A percentile compares a stretch with the other conserved stretches of the same genome.
Conservation (phyloP, 2,113 vertebrate species). For the Piprites chloris region DNA sequence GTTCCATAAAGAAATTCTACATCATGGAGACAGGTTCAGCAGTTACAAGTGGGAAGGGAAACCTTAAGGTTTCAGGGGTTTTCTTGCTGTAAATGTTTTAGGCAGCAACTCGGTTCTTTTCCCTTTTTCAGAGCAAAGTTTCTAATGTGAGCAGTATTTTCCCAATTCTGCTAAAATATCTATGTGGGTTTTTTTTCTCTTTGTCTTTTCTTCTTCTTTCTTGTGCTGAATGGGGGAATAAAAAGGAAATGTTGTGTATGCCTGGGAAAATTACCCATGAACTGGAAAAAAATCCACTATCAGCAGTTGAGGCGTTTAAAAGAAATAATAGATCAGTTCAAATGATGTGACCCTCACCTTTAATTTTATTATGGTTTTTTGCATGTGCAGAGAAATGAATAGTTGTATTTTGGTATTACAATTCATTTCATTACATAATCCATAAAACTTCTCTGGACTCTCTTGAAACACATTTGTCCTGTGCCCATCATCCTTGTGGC, state of each 20-base stretch:
- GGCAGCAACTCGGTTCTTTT: neutral
- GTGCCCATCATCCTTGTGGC: neutral
- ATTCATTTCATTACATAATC: neutral
- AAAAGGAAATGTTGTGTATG: neutral
- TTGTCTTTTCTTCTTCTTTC: neutral
- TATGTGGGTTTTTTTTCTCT: neutral
- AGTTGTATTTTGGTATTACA: neutral
- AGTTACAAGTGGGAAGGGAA: neutral
- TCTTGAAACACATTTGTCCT: neutral
- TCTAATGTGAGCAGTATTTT: neutral
- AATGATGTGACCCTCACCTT: rapidly evolving
- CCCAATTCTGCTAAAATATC: neutral
- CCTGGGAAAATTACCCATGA: neutral
- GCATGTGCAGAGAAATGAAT: neutral
- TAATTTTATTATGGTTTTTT: neutral
- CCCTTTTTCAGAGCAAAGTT: neutral
- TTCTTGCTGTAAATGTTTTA: neutral
- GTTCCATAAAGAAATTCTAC: neutral
- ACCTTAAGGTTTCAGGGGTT: neutral
- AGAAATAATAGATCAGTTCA: neutral
- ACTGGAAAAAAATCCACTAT: neutral
- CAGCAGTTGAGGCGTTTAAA: neutral
- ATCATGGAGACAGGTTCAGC: constrained; percentile 5
- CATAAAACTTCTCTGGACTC: neutral
- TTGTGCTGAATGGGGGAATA: neutral